A percentile compares a stretch with the other conserved stretches of the same genome.
Conservation (phyloP, 2,113 vertebrate species). For the Platichthys flesus region DNA sequence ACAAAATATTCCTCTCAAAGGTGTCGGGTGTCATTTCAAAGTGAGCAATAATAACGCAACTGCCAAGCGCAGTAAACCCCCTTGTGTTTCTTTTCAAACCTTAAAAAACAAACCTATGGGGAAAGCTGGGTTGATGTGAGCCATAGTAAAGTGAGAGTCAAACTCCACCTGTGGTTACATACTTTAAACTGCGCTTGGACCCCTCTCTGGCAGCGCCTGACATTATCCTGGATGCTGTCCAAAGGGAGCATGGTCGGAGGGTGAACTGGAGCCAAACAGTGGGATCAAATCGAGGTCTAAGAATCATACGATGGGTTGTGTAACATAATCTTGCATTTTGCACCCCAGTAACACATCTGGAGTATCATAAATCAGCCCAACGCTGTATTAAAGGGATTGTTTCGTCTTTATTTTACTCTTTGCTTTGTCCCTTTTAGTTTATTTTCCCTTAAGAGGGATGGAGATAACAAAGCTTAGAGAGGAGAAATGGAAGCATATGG, state of each 20-base stretch:
- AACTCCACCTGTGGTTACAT: slow-evolving; percentile 72
- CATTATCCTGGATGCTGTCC: slow-evolving; percentile 80
- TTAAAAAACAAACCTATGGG: slow-evolving; percentile 54
- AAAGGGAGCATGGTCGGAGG: slow-evolving; percentile 73
- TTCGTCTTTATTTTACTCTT: background rate
- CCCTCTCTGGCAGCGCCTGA: slow-evolving; percentile 60
- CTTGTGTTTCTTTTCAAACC: slow-evolving; percentile 53
- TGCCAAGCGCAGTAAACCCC: slow-evolving; percentile 60
- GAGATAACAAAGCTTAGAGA: background rate
- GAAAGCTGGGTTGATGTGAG: slow-evolving; percentile 54
- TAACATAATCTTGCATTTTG: slow-evolving; percentile 61
- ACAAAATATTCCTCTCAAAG: slow-evolving; percentile 43
- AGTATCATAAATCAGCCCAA: slow-evolving; percentile 49
- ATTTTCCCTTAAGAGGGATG: background rate
- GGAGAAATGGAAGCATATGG: too few species aligned
- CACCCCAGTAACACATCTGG: slow-evolving; percentile 58
- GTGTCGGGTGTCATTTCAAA: slow-evolving; percentile 67
- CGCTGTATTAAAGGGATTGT: slow-evolving; percentile 13
- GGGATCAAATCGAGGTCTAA: slow-evolving; percentile 61
- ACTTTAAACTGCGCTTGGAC: slow-evolving; percentile 59
- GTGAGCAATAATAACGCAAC: slow-evolving; percentile 36
- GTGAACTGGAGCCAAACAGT: slow-evolving; percentile 73
- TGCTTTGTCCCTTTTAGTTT: slow-evolving; percentile 8
- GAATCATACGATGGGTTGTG: slow-evolving; percentile 46
- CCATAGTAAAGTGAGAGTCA: slow-evolving; percentile 61